Evolutionary conservation across 2,113 vertebrate species (phyloP).

Genomic region (Erythrolamprus reginae): DNA sequence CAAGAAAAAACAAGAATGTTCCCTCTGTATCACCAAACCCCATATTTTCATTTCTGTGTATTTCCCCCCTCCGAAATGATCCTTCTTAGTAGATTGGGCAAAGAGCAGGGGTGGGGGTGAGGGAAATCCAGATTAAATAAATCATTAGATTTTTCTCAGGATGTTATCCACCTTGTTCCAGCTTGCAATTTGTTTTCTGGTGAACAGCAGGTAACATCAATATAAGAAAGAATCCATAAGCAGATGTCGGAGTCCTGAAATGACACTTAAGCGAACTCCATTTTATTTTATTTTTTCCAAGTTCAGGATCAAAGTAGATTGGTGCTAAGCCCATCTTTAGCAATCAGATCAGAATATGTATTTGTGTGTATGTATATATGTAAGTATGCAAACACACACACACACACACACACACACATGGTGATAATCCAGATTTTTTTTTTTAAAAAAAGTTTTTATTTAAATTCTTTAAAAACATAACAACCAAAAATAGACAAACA

Average conservation of each 20-base stretch:
- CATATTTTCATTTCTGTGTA: slow-evolving; percentile 39
- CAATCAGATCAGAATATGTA: background rate
- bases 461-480: no score
- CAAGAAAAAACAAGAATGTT: slow-evolving; percentile 14
- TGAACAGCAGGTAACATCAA: slow-evolving; percentile 33
- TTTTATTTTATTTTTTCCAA: background rate
- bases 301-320: background rate
- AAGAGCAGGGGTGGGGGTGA: slow-evolving; percentile 21
- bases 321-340: background rate
- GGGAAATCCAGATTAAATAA: slow-evolving; percentile 63
- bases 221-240: slow-evolving; percentile 8
- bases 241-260: slow-evolving; percentile 51
- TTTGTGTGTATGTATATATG: background rate
- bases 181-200: slow-evolving; percentile 51
- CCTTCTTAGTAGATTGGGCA: slow-evolving; percentile 50
- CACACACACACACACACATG: background rate
- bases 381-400: background rate
- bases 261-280: slow-evolving; percentile 24
- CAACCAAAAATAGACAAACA: no score
- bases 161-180: slow-evolving; percentile 57
- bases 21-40: slow-evolving; percentile 42
- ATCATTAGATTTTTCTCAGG: slow-evolving; percentile 54
- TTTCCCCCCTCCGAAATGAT: background rate
- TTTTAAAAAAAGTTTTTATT: no score
- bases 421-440: background rate